Evolutionary conservation across 2,113 vertebrate genomes (phyloP).

Genomic region (Chaetodon trifascialis): DNA sequence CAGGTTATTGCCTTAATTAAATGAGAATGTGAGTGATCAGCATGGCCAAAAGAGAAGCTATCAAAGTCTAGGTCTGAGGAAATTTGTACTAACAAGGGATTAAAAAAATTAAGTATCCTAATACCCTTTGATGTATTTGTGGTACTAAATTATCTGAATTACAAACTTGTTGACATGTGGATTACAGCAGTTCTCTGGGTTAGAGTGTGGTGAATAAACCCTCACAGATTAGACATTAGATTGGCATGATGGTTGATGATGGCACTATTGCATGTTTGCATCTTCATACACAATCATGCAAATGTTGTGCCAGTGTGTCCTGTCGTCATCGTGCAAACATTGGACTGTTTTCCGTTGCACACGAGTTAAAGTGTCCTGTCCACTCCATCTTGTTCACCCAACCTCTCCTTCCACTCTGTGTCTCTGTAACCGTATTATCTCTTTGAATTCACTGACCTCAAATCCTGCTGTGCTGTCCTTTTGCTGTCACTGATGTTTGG

Average conservation of each 20-base stretch:
- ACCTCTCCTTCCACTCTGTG: constrained; percentile 33
- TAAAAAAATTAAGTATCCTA: constrained; percentile 2
- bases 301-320: constrained; percentile 46
- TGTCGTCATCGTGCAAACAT: constrained; percentile 41
- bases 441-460: constrained; percentile 58
- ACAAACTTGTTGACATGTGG: constrained; percentile 18
- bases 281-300: constrained; percentile 42
- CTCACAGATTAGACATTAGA: constrained; percentile 24
- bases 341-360: constrained; percentile 27
- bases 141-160: constrained; percentile 15
- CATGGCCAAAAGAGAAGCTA: background rate
- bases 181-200: constrained; percentile 33
- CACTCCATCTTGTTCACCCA: constrained; percentile 37
- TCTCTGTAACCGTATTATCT: constrained; percentile 41
- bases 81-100: constrained; percentile 27
- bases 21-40: constrained; percentile 35
- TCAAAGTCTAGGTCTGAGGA: constrained; percentile 13
- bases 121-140: constrained; percentile 14
- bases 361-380: constrained; percentile 32
- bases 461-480: constrained; percentile 34
- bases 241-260: constrained; percentile 66
- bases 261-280: constrained; percentile 65
- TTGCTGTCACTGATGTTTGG: constrained; percentile 18
- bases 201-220: constrained; percentile 9
- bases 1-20: constrained; percentile 55